phyloP scores from a whole-genome alignment of 2,888 invertebrate species.

The Lordiphosa andalusiaca region DNA sequence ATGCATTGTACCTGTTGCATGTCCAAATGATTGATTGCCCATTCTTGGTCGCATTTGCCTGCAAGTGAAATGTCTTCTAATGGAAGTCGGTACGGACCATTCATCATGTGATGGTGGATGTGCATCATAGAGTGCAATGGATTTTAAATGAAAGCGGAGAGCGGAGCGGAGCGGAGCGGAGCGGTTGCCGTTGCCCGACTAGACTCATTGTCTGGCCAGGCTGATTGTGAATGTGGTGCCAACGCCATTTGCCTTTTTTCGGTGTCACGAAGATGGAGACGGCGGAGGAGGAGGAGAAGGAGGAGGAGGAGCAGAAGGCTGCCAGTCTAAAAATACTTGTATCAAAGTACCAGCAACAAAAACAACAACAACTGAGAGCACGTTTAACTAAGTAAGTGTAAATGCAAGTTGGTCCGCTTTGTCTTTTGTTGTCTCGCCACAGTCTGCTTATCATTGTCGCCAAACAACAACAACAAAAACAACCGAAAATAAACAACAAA shows the following conservation, averaged over 20 bases:
- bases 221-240: slow-evolving; percentile 31
- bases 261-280: slow-evolving; percentile 24
- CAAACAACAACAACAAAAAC: slow-evolving; percentile 26
- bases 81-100: slow-evolving; percentile 7
- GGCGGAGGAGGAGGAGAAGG: background rate
- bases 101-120: slow-evolving; percentile 5
- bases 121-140: slow-evolving; percentile 4
- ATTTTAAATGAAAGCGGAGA: slow-evolving; percentile 23
- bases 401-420: slow-evolving; percentile 66
- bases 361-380: background rate
- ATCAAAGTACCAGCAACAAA: slow-evolving; percentile 1
- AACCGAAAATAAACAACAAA: slow-evolving; percentile 35
- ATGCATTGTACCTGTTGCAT: slow-evolving; percentile 39
- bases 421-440: slow-evolving; percentile 74
- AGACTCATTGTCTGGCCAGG: slow-evolving; percentile 64
- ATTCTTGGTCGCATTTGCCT: slow-evolving; percentile 2
- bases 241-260: slow-evolving; percentile 33
- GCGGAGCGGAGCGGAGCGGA: background rate
- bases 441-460: slow-evolving; percentile 69
- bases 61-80: slow-evolving; percentile 4
- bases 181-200: slow-evolving; percentile 45
- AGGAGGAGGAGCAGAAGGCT: background rate
- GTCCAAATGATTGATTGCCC: slow-evolving; percentile 8
- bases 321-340: too few species aligned
- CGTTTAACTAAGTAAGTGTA: slow-evolving; percentile 34